A percentile compares a stretch with the other conserved stretches of the same genome.
phyloP scores from a whole-genome alignment of 2,888 invertebrate species.

The Drosophila limbata region DNA sequence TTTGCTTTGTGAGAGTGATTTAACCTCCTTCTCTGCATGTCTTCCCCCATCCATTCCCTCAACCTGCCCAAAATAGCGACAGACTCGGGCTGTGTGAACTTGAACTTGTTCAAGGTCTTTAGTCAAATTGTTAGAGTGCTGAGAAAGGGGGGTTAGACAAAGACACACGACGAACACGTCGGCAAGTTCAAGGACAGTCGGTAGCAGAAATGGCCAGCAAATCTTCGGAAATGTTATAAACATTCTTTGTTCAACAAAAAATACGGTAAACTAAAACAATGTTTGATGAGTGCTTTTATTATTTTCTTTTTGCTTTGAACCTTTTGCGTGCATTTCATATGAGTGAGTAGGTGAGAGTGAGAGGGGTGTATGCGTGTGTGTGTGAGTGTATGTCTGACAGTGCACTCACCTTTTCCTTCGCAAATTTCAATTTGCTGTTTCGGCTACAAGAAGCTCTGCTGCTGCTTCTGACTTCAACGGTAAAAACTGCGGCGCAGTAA shows the following conservation, averaged over 20 bases:
- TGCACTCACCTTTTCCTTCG: slow-evolving; percentile 73
- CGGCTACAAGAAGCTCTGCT: slow-evolving; percentile 42
- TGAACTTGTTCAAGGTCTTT: slow-evolving; percentile 75
- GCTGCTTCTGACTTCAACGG: slow-evolving; percentile 59
- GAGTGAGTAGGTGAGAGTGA: slow-evolving; percentile 25
- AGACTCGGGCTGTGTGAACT: slow-evolving; percentile 62
- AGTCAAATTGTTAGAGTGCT: slow-evolving; percentile 33
- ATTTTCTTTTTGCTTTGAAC: background rate
- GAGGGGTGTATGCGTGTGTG: slow-evolving; percentile 25
- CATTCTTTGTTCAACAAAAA: slow-evolving; percentile 61
- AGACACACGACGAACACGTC: slow-evolving; percentile 23
- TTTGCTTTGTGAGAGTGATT: background rate
- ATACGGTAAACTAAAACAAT: slow-evolving; percentile 39
- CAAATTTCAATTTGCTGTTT: slow-evolving; percentile 44
- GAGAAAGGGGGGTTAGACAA: slow-evolving; percentile 9
- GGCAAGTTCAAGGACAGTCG: slow-evolving; percentile 67
- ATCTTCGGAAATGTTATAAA: slow-evolving; percentile 51
- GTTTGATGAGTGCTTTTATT: slow-evolving; percentile 38
- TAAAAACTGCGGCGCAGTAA: slow-evolving; percentile 76
- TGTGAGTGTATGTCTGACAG: slow-evolving; percentile 40
- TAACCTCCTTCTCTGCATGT: background rate
- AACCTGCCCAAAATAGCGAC: slow-evolving; percentile 23
- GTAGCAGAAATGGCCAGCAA: slow-evolving; percentile 1
- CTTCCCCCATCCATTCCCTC: background rate
- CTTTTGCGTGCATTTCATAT: slow-evolving; percentile 8